These are phyloP conservation scores for Ariolimax columbianus DNA, from an alignment of 2,888 invertebrate genomes.

Conservation along the genomic window DNA sequence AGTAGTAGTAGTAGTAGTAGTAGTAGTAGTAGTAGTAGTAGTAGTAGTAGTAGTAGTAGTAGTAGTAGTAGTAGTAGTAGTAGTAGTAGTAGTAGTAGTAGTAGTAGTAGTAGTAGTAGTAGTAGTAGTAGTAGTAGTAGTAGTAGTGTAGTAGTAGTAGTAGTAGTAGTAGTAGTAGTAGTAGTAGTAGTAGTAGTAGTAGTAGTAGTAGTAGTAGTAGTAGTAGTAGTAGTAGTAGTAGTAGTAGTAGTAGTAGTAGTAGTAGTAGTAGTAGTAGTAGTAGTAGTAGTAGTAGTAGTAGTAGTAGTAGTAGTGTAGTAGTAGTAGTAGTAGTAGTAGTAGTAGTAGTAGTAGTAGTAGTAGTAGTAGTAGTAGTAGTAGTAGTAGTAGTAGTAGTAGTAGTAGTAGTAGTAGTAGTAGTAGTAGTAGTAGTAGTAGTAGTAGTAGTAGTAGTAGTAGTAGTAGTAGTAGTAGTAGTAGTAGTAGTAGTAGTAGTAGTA, in stretches of 20 bases:
- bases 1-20: slow-evolving; percentile 8
- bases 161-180: not conserved
- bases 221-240: slow-evolving; percentile 1
- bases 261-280: slow-evolving; percentile 4
- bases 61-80: slow-evolving; percentile 4
- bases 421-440: not conserved
- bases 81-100: not conserved
- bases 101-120: not conserved
- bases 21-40: not conserved
- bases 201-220: slow-evolving; percentile 4
- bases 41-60: slow-evolving; percentile 4
- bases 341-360: not conserved
- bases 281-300: no score
- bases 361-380: not conserved
- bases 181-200: not conserved
- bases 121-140: no score
- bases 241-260: not conserved
- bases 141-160: no score
- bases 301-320: no score
- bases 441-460: not conserved
- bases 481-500: slow-evolving; percentile 4
- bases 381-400: not conserved
- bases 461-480: not conserved
- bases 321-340: not conserved
- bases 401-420: not conserved